Evolutionary conservation across 2,888 invertebrate genomes (phyloP), one percentile per base, ranked within the genome.

Genomic region (Clanis bilineata): DNA sequence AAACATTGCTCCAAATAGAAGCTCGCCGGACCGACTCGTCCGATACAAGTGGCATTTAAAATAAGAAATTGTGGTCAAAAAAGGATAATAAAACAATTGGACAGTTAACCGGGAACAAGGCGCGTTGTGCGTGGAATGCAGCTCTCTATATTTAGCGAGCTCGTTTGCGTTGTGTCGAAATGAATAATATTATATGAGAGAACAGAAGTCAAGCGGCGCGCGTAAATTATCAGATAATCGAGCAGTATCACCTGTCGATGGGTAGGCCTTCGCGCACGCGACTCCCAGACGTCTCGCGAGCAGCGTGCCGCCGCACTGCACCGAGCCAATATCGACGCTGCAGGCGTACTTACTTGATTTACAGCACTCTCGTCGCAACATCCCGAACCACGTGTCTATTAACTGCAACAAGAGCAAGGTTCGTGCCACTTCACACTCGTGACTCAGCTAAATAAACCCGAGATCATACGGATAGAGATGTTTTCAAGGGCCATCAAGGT

Each of bases 181-280:
- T 83, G 80, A 81, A 88, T 87, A 83, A 86, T 85, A 88, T 83
- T 79, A 83, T 85, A 85, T 83, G 81, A 77, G 79, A 83, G 85
- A 84, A 86, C 88, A 89, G 86, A 84, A 90, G 88, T 86, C 81
- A 83, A 84, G 77, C 77, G 75, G 82, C 71, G 80, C 80, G 82
- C 86, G 86, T 89, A 88, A 88, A 89, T 90, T 88, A 87, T 81
- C 83, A 83, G 86, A 86, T 90, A 86, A 88, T 88, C 83, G 82
- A 75, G 77, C 77, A 77, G 76, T 79, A 85, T 86, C 87, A 87
- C 83, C 86, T 88, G 87, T 81, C 83, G 76, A 74, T 76, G 76
- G 78, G 80, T 79, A 41, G 39, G 2, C 39, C 15, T 15, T 41
- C 76, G 82, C 83, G 83, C 83, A 77, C 80, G 83, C 79, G 80